Evolutionary conservation across 2,888 invertebrate species (phyloP).

Genomic region (Adela reaumurella): DNA sequence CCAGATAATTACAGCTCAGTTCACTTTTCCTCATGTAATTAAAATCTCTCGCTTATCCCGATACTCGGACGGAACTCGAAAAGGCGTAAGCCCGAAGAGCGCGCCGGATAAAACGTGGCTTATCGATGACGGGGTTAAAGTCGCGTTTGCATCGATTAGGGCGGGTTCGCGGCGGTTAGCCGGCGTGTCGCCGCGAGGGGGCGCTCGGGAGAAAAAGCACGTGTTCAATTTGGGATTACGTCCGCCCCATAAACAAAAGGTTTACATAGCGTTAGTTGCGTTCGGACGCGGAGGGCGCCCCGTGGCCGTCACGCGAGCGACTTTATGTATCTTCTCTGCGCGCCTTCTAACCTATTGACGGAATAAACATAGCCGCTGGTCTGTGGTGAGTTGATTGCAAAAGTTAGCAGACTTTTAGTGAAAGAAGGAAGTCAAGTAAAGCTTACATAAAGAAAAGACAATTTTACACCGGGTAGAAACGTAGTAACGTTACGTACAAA

Average conservation of each 20-base stretch:
- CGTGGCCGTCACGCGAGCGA: constrained; percentile 9
- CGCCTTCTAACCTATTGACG: too few species aligned
- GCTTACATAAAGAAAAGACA: too few species aligned
- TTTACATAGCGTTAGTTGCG: constrained; percentile 31
- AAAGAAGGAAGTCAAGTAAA: too few species aligned
- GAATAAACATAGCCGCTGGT: too few species aligned
- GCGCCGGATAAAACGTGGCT: constrained; percentile 15
- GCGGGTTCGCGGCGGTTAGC: constrained; percentile 12
- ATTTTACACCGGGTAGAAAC: too few species aligned
- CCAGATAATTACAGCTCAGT: constrained; percentile 9
- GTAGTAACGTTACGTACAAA: too few species aligned
- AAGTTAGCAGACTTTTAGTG: too few species aligned
- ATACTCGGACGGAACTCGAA: constrained; percentile 26
- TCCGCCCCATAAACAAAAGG: constrained; percentile 47
- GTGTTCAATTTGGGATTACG: constrained; percentile 55
- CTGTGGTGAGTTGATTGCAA: too few species aligned
- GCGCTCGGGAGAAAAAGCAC: constrained; percentile 51
- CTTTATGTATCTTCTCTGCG: too few species aligned
- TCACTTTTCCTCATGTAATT: constrained; percentile 36
- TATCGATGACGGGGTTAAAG: constrained; percentile 17
- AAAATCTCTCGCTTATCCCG: constrained; percentile 44
- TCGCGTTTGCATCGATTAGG: constrained; percentile 14
- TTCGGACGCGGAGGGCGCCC: not conserved
- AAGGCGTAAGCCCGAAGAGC: constrained; percentile 16
- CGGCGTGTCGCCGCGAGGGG: constrained; percentile 18